A percentile compares a stretch with the other conserved stretches of the same genome.
Evolutionary conservation across 2,113 vertebrate species (phyloP).

Genomic region (Bubo blakistoni): DNA sequence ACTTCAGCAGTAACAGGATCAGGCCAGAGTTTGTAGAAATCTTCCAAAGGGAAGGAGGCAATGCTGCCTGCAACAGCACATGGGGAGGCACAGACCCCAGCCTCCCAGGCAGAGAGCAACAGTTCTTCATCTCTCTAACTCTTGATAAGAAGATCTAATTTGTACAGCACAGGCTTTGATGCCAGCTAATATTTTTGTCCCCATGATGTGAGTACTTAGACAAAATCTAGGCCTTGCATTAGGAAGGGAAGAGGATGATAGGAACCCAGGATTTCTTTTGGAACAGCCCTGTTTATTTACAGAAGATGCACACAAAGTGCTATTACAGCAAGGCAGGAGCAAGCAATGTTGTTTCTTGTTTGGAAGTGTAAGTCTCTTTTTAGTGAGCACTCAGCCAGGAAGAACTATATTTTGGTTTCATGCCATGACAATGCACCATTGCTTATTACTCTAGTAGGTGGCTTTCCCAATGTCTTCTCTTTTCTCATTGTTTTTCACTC

Average conservation of each 20-base stretch:
- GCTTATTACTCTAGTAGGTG: not conserved
- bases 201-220: not conserved
- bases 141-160: slow-evolving; percentile 39
- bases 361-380: not conserved
- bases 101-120: not conserved
- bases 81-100: not conserved
- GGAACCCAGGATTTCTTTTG: not conserved
- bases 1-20: slow-evolving; percentile 7
- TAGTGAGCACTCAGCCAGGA: not conserved
- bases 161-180: not conserved
- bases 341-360: not conserved
- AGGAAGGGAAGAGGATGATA: not conserved
- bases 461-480: not conserved
- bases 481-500: not conserved
- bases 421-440: not conserved
- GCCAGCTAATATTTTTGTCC: slow-evolving; percentile 9
- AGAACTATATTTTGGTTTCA: not conserved
- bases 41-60: not conserved
- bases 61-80: not conserved
- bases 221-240: not conserved
- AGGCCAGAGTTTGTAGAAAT: not conserved
- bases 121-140: slow-evolving; percentile 26
- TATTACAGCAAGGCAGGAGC: not conserved
- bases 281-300: not conserved
- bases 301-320: not conserved